Evolutionary conservation across 2,797 vertebrate species (phyloP).

Genomic region (Sphenopsis melanotis): DNA sequence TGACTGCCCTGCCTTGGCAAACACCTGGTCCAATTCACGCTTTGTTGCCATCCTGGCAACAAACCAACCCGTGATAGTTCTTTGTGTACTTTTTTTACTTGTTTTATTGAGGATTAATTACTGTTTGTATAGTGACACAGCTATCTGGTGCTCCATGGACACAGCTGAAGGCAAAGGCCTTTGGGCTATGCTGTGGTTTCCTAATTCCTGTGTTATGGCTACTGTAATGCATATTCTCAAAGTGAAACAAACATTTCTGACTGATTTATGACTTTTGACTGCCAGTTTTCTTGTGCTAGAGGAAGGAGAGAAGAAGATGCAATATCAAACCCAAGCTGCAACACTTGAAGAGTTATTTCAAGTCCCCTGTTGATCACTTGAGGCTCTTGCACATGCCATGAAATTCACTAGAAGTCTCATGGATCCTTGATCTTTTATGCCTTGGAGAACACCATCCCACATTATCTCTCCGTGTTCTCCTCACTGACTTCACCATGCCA

Average conservation of each 20-base stretch:
- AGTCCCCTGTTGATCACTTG: not conserved
- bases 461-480: not conserved
- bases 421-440: not conserved
- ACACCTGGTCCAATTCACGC: not conserved
- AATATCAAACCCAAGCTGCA: not conserved
- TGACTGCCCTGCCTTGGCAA: not conserved
- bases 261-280: not conserved
- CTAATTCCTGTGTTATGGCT: not conserved
- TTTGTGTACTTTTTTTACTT: not conserved
- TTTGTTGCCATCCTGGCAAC: not conserved
- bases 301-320: not conserved
- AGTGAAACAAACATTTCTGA: not conserved
- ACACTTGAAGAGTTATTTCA: not conserved
- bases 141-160: not conserved
- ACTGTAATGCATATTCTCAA: not conserved
- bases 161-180: not conserved
- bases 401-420: not conserved
- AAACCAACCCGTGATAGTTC: not conserved
- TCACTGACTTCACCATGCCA: not conserved
- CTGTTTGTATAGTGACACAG: not conserved
- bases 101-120: conserved; percentile 15
- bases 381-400: not conserved
- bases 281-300: not conserved
- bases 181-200: not conserved
- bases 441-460: not conserved